Base-by-base conservation (phyloP, 2,113 vertebrate genomes). In the Rhinopithecus roxellana region DNA sequence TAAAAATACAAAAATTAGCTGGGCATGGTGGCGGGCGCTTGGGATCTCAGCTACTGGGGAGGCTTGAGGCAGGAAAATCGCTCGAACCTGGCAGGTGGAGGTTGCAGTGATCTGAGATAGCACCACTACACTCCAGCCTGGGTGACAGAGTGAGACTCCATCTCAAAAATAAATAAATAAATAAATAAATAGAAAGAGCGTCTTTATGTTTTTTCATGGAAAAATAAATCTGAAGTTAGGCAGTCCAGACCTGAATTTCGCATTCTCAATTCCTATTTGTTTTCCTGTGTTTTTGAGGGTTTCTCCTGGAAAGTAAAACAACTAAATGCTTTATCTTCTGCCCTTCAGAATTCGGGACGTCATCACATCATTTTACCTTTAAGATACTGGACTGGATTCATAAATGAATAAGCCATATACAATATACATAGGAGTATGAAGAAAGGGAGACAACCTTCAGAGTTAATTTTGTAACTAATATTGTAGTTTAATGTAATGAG, bases 11-110 rank as follows among this genome's bases (percentile, higher is more conserved):
- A 64, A 59, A 64, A 30, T 30, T 64, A 64, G 61, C 61, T 30
- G 27, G 27, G 27, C 4, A 0, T 64, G 27, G 61, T 30, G 61
- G 25, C 1, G 11, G 25, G 25, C 11, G 1, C 59, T 5, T 61
- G 27, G 12, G 30, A 6, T 30, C 61, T 30, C 12, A 64, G 27
- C 27, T 30, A 64, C 61, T 64, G 4, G 25, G 61, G 27, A 64
- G 10, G 61, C 61, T 30, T 30, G 61, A 64, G 4, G 27, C 61
- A 64, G 61, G 61, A 64, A 27, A 64, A 64, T 14, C 12, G 0
- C 61, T 64, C 2, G 12, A 30, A 64, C 27, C 61, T 30, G 13
- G 12, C 61, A 64, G 27, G 61, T 2, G 6, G 61, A 64, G 61
- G 27, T 64, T 64, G 61, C 61, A 32, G 27, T 64, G 61, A 64